These are phyloP conservation scores for Platyrinchus mystaceus DNA, from an alignment of 2,797 vertebrate genomes.

Conservation along the genomic window DNA sequence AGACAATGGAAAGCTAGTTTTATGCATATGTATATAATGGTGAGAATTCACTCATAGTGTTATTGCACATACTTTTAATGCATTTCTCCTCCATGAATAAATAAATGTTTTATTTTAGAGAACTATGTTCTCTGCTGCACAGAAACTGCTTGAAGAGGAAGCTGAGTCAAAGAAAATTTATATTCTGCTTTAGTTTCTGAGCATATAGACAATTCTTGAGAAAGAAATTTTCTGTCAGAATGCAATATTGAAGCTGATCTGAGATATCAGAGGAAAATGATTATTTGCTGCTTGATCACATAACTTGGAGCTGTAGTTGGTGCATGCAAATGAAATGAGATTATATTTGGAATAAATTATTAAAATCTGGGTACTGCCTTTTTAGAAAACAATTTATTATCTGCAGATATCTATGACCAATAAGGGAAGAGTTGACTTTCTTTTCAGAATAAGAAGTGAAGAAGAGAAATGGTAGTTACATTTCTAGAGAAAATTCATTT, in stretches of 20 bases:
- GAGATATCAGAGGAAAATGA: background rate
- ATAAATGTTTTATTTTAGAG: background rate
- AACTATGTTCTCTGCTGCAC: background rate
- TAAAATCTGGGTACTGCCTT: background rate
- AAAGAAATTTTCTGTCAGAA: background rate
- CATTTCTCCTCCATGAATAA: background rate
- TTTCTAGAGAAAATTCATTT: background rate
- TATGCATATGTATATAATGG: background rate
- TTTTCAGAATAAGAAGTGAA: background rate
- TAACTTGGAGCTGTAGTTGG: background rate
- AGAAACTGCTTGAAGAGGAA: background rate
- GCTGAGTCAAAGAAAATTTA: background rate
- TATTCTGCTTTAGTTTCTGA: background rate
- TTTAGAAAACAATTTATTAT: background rate
- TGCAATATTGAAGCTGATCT: background rate
- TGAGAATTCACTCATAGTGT: background rate
- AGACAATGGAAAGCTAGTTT: background rate
- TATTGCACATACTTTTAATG: background rate
- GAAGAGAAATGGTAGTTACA: background rate
- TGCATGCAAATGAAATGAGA: background rate
- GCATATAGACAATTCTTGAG: background rate
- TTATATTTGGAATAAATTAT: background rate
- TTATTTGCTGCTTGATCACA: background rate
- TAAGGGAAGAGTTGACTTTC: background rate
- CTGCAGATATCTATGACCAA: background rate